Evolutionary conservation across 2,797 vertebrate genomes (phyloP).

Genomic region (Mionectes olivaceus): DNA sequence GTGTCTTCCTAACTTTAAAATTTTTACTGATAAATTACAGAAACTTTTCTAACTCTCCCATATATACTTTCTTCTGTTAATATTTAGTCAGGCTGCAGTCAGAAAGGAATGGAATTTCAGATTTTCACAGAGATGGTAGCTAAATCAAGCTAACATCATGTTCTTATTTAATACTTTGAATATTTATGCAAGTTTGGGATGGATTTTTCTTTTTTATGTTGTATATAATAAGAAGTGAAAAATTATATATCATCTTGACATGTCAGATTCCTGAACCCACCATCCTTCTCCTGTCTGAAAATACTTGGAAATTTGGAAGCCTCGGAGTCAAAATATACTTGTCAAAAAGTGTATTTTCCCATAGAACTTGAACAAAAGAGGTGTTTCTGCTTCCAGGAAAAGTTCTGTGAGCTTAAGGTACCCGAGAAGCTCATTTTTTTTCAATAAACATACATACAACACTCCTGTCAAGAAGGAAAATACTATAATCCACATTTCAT

Average conservation of each 20-base stretch:
- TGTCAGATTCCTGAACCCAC: not conserved
- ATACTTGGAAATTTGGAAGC: conserved; percentile 26
- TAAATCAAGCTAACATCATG: not conserved
- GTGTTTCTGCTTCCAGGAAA: not conserved
- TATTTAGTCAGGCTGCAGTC: not conserved
- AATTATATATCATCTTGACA: not conserved
- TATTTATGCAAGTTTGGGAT: not conserved
- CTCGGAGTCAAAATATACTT: not conserved
- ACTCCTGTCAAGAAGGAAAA: not conserved
- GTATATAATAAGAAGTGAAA: conserved; percentile 8
- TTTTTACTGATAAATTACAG: not conserved
- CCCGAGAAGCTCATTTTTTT: not conserved
- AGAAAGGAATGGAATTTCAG: not conserved
- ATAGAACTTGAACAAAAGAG: not conserved
- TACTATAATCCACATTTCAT: conserved; percentile 13
- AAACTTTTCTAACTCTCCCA: not conserved
- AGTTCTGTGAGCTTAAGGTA: not conserved
- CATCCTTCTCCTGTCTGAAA: not conserved
- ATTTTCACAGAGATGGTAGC: not conserved
- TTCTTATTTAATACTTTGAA: not conserved
- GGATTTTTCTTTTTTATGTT: conserved; percentile 8
- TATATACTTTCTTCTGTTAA: not conserved
- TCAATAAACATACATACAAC: not conserved
- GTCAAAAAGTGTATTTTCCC: not conserved
- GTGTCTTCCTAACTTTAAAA: not conserved